phyloP scores from a whole-genome alignment of 2,888 invertebrate genomes.

The Branchipolynoe longqiensis region DNA sequence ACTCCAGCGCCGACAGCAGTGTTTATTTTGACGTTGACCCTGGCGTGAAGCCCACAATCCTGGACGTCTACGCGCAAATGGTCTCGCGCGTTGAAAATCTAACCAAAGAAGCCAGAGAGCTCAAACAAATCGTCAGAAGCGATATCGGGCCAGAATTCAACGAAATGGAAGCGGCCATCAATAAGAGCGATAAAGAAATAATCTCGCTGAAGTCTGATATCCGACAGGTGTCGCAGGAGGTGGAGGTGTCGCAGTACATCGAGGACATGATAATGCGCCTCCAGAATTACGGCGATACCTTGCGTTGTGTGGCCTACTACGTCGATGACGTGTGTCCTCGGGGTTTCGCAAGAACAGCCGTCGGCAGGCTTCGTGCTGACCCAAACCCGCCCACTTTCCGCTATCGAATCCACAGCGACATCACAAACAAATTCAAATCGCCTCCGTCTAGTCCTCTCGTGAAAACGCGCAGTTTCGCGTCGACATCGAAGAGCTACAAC shows the following conservation, averaged over 20 bases:
- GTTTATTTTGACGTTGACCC: neutral
- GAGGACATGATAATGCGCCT: constrained; percentile 17
- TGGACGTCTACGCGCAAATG: neutral
- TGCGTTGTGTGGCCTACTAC: constrained; percentile 7
- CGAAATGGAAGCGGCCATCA: neutral
- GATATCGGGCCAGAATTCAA: neutral
- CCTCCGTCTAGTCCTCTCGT: too few species aligned
- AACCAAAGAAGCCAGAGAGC: neutral
- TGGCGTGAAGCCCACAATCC: neutral
- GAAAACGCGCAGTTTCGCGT: neutral
- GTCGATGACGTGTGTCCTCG: constrained; percentile 5
- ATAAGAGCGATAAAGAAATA: constrained; percentile 3
- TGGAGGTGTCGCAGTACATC: neutral
- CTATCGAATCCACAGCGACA: neutral
- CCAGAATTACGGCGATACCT: neutral
- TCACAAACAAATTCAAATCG: too few species aligned
- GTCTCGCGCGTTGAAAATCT: neutral
- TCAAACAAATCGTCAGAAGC: neutral
- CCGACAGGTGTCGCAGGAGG: neutral
- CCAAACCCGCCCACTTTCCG: neutral
- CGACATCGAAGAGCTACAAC: neutral
- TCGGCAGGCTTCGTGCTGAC: neutral
- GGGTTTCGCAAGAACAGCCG: neutral
- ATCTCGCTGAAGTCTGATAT: neutral
- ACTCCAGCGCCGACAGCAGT: neutral